Evolutionary conservation across 1,140 invertebrate genomes (phyloP).

Genomic region (Solen grandis): DNA sequence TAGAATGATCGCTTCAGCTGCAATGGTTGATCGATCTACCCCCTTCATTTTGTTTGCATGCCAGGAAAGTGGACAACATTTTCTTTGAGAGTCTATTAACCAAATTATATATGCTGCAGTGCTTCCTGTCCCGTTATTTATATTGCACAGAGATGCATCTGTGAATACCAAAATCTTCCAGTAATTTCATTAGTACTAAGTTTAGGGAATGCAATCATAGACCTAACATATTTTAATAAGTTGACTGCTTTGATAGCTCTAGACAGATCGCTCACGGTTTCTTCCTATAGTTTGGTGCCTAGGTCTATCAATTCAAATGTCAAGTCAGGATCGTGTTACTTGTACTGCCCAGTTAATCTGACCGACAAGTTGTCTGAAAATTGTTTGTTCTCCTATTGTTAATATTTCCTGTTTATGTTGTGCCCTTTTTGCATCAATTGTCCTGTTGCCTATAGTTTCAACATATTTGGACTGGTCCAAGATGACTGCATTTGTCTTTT

Average conservation of each 20-base stretch:
- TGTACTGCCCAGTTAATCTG: conserved; percentile 53
- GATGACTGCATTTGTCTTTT: conserved; percentile 6
- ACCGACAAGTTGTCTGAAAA: conserved; percentile 38
- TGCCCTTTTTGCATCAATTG: not conserved
- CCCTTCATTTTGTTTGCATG: conserved; percentile 46
- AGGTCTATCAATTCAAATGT: conserved; percentile 57
- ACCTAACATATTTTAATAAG: conserved; percentile 26
- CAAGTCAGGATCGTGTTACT: conserved; percentile 50
- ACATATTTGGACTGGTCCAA: conserved; percentile 4
- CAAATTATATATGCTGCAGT: conserved; percentile 34
- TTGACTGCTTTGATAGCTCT: conserved; percentile 34
- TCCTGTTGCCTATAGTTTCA: not conserved
- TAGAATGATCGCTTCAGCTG: conserved; percentile 39
- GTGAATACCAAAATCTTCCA: conserved; percentile 38
- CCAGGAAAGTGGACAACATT: no score
- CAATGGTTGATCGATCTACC: conserved; percentile 43
- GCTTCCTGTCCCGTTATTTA: conserved; percentile 45
- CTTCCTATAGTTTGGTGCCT: conserved; percentile 44
- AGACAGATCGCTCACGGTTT: conserved; percentile 40
- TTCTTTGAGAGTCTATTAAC: conserved; percentile 20
- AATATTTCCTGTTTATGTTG: conserved; percentile 12
- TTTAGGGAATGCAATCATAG: conserved; percentile 3
- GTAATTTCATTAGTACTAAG: conserved; percentile 1
- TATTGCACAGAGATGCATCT: conserved; percentile 50
- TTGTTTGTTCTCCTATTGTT: conserved; percentile 27